Base-by-base conservation (phyloP, 1,140 invertebrate genomes). In the Drosophila jambulina region DNA sequence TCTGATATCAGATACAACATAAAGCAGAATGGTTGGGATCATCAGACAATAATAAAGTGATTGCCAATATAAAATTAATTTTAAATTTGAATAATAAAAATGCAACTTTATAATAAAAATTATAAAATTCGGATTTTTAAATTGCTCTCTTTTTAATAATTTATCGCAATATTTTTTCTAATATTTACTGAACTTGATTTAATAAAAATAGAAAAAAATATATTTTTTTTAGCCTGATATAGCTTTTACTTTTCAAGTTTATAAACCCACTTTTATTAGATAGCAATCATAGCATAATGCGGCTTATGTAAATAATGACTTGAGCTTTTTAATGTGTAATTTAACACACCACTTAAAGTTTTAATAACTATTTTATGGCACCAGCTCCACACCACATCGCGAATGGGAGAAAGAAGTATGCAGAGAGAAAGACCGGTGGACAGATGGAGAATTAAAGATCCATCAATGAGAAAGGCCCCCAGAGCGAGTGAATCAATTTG, bases 361-460 rank as follows among this genome's bases (percentile, higher is more conserved):
- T 77, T 77, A 67, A 59, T 76, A 77, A 77, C 75, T 68, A 59
- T 77, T 77, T 77, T 69, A 60, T 77, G 53, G 43, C 49, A 40
- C 53, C 21, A 38, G 53, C 53, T n/a, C 19, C 32, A 54, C 32
- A 23, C 40, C 36, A 54, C 42, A 25, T 25, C 21, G 34, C 32
- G 27, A 34, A 32, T 32, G 10, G 23, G 38, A 17, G 53, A 61
- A 36, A 61, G 23, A 46, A 43, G 32, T 65, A 13, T 25, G 49
- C 51, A 23, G 29, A 70, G 53, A 54, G 32, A 69, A 71, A 68
- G 54, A 42, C 36, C 68, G 25, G 21, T 64, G 59, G n/a, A 12
- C 36, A 54, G 63, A 45, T 29, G 51, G 42, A 56, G n/a, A 49
- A 71, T 49, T 72, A 27, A 71, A 59, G 69, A n/a, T 51, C 23